Evolutionary conservation across 2,888 invertebrate species (phyloP).

Genomic region (Pollenia amentaria): DNA sequence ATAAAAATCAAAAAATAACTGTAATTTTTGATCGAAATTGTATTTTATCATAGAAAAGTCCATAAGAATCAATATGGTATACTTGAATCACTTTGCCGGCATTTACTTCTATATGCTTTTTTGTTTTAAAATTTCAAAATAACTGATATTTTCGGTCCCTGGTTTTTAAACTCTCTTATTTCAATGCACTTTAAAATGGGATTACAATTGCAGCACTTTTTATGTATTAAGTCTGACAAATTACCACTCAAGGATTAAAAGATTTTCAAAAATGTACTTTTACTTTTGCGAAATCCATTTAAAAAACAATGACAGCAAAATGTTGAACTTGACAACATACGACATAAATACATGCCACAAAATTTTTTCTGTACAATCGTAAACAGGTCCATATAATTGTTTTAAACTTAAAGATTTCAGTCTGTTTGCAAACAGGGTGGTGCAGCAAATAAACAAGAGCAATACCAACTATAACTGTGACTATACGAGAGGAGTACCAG

Average conservation of each 20-base stretch:
- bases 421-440: slow-evolving; percentile 12
- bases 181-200: too few species aligned
- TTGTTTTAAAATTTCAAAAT: too few species aligned
- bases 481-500: slow-evolving; percentile 21
- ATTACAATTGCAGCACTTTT: background rate
- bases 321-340: slow-evolving; percentile 63
- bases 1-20: too few species aligned
- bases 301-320: slow-evolving; percentile 1
- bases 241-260: background rate
- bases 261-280: slow-evolving; percentile 3
- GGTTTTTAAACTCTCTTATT: too few species aligned
- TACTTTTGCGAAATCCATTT: slow-evolving; percentile 4
- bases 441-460: slow-evolving; percentile 1
- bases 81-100: too few species aligned
- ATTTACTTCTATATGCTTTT: too few species aligned
- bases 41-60: too few species aligned
- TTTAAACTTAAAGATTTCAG: background rate
- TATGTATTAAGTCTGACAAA: background rate
- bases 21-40: too few species aligned
- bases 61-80: too few species aligned
- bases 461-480: slow-evolving; percentile 19
- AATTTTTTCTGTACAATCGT: background rate
- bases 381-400: slow-evolving; percentile 41
- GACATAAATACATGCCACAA: slow-evolving; percentile 9
- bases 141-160: too few species aligned